A percentile compares a stretch with the other conserved stretches of the same genome.
Conservation (phyloP, 2,888 invertebrate genomes). For the Emmelina monodactyla region DNA sequence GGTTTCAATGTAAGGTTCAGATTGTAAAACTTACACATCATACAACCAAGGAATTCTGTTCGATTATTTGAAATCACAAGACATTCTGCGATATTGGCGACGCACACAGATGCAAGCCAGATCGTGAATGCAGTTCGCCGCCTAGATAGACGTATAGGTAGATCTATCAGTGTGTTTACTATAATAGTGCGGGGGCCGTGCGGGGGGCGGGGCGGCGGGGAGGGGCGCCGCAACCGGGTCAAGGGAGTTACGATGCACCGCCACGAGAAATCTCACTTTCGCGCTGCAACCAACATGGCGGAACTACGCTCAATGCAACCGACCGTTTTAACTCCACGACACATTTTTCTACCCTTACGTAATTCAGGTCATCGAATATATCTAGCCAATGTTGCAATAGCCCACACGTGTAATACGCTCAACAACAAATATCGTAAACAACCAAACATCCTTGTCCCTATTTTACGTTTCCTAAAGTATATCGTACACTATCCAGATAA, state of each 20-base stretch:
- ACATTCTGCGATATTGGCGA: constrained; percentile 11
- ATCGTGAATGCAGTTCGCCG: constrained; percentile 25
- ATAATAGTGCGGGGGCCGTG: constrained; percentile 37
- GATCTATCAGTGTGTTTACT: constrained; percentile 43
- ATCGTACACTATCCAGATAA: constrained; percentile 50
- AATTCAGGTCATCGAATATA: constrained; percentile 4
- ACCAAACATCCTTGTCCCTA: constrained; percentile 56
- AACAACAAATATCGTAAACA: constrained; percentile 41
- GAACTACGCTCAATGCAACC: constrained; percentile 31
- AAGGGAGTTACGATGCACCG: constrained; percentile 64
- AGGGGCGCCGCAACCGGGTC: constrained; percentile 45
- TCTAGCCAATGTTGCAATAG: constrained; percentile 33
- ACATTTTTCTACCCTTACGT: constrained; percentile 23
- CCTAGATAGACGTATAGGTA: too few species aligned
- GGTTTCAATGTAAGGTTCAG: constrained; percentile 31
- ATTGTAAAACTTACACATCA: too few species aligned
- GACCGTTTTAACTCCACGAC: constrained; percentile 45
- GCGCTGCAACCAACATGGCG: constrained; percentile 57
- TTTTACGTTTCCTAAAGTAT: constrained; percentile 53
- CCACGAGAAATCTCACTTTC: constrained; percentile 65
- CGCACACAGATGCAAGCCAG: constrained; percentile 15
- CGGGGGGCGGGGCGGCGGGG: constrained; percentile 17
- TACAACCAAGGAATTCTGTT: too few species aligned
- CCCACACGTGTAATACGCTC: constrained; percentile 46
- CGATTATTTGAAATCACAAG: too few species aligned